Conservation (phyloP, 2,113 vertebrate genomes). For the Conger conger region DNA sequence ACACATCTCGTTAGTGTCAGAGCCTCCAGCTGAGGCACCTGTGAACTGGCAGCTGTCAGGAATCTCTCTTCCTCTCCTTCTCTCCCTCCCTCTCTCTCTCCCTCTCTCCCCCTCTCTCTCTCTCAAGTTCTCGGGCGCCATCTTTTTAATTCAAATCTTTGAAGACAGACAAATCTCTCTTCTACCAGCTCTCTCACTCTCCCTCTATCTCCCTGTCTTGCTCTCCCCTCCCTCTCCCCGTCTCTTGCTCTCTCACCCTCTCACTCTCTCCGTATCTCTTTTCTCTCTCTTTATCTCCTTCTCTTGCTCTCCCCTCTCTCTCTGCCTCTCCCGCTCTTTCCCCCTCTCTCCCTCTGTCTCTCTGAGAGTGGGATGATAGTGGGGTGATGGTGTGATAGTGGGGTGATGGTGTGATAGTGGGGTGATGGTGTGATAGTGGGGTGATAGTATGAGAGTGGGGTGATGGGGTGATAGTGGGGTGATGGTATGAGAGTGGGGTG, state of each 20-base stretch:
- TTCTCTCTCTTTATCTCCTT: too few relatives aligned
- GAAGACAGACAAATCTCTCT: not conserved
- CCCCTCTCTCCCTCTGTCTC: too few relatives aligned
- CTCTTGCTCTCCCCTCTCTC: too few relatives aligned
- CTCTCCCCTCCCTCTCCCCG: not conserved
- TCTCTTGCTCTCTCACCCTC: not conserved
- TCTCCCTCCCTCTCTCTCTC: slow-evolving; percentile 3
- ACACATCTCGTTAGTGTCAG: slow-evolving; percentile 4
- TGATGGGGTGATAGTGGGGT: too few relatives aligned
- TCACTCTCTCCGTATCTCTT: not conserved
- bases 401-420: too few relatives aligned
- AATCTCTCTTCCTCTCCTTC: slow-evolving; percentile 5
- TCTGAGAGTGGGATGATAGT: too few relatives aligned
- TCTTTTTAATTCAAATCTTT: not conserved
- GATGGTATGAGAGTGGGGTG: too few relatives aligned
- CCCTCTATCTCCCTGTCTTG: not conserved
- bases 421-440: too few relatives aligned
- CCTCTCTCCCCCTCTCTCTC: slow-evolving; percentile 3
- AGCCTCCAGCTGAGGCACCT: not conserved
- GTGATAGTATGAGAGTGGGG: too few relatives aligned
- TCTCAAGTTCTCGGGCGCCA: slow-evolving; percentile 17
- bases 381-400: too few relatives aligned
- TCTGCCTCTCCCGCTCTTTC: not conserved
- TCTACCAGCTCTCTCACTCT: not conserved
- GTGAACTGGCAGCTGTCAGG: slow-evolving; percentile 13